A percentile compares a stretch with the other conserved stretches of the same genome.
These are phyloP conservation scores for Hyposmocoma kahamanoa DNA, from an alignment of 1,140 invertebrate genomes.

Conservation along the genomic window DNA sequence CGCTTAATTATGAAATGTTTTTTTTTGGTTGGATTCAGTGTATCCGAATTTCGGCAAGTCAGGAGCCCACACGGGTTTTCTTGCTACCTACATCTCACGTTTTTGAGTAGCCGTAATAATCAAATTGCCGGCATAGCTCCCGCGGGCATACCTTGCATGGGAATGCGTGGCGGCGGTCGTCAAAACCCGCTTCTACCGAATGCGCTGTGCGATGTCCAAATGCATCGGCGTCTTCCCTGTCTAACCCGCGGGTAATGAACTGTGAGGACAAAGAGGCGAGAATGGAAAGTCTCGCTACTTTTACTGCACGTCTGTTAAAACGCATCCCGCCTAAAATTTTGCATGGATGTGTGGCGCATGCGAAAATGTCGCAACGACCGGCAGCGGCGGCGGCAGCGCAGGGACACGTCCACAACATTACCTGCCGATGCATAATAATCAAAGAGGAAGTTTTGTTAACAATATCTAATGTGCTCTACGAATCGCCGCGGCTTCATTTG, in stretches of 20 bases:
- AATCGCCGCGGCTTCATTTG: slow-evolving; percentile 56
- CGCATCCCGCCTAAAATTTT: slow-evolving; percentile 72
- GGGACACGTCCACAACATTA: slow-evolving; percentile 60
- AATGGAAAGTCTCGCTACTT: slow-evolving; percentile 52
- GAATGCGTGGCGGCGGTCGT: slow-evolving; percentile 60
- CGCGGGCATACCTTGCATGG: slow-evolving; percentile 65
- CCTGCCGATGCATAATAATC: slow-evolving; percentile 68
- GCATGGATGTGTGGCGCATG: slow-evolving; percentile 68
- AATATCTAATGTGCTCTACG: slow-evolving; percentile 68
- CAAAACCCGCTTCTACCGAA: slow-evolving; percentile 64
- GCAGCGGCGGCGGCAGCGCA: slow-evolving; percentile 31
- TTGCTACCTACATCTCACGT: slow-evolving; percentile 65
- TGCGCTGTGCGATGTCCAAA: slow-evolving; percentile 51
- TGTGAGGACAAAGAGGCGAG: slow-evolving; percentile 41
- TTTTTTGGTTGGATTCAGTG: slow-evolving; percentile 50
- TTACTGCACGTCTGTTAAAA: slow-evolving; percentile 56
- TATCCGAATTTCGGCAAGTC: slow-evolving; percentile 50
- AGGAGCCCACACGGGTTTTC: slow-evolving; percentile 60
- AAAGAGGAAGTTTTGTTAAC: slow-evolving; percentile 70
- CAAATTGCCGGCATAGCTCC: slow-evolving; percentile 68
- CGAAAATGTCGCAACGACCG: slow-evolving; percentile 39
- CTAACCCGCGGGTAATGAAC: slow-evolving; percentile 32
- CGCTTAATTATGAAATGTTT: slow-evolving; percentile 47
- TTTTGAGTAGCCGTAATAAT: slow-evolving; percentile 69
- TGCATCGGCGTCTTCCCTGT: slow-evolving; percentile 44